Evolutionary conservation across 2,888 invertebrate genomes (phyloP).

Genomic region (Drosophila incognita): DNA sequence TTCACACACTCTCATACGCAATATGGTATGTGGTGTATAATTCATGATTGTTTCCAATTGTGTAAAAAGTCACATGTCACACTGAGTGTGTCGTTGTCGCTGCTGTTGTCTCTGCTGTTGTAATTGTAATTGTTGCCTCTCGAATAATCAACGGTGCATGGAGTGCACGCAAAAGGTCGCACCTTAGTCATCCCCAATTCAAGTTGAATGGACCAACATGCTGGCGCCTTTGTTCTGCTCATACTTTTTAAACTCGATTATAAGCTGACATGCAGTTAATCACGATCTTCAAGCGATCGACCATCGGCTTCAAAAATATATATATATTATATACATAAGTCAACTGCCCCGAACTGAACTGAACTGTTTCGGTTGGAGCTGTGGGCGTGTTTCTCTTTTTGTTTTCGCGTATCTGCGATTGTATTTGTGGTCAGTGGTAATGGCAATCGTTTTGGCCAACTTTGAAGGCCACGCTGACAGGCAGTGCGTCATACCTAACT

Average conservation of each 20-base stretch:
- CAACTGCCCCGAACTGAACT: not conserved
- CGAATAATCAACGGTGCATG: slow-evolving; percentile 11
- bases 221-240: slow-evolving; percentile 39
- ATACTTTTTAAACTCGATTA: slow-evolving; percentile 34
- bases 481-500: slow-evolving; percentile 44
- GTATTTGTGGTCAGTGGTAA: slow-evolving; percentile 40
- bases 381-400: slow-evolving; percentile 42
- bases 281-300: slow-evolving; percentile 15
- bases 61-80: slow-evolving; percentile 51
- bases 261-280: slow-evolving; percentile 34
- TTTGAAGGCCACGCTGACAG: slow-evolving; percentile 49
- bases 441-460: slow-evolving; percentile 42
- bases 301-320: slow-evolving; percentile 3
- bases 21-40: slow-evolving; percentile 21
- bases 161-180: slow-evolving; percentile 51
- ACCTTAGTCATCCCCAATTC: slow-evolving; percentile 32
- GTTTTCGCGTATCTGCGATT: slow-evolving; percentile 9
- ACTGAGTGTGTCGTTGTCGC: slow-evolving; percentile 15
- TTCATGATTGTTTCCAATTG: slow-evolving; percentile 42
- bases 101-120: slow-evolving; percentile 21
- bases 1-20: slow-evolving; percentile 22
- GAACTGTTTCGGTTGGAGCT: not conserved
- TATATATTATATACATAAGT: not conserved
- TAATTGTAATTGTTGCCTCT: slow-evolving; percentile 26
- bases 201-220: slow-evolving; percentile 45